Evolutionary conservation across 2,113 vertebrate species (phyloP).

Genomic region (Prunella fulvescens): DNA sequence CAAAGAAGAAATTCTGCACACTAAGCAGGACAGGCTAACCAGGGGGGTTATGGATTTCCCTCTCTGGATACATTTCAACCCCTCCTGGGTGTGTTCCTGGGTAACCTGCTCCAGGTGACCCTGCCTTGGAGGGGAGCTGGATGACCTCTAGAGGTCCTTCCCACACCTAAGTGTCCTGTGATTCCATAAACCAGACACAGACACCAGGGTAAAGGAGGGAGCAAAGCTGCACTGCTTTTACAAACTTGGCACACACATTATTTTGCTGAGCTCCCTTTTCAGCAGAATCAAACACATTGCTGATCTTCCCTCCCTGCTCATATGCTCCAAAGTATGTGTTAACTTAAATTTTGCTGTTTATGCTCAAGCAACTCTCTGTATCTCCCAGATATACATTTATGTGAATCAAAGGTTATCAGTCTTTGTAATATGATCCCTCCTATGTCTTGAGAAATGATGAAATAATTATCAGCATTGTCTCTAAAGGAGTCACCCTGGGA

Average conservation of each 20-base stretch:
- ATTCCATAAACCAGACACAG: background rate
- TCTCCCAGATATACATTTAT: background rate
- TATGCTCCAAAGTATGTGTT: fast-evolving
- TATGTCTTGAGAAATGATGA: background rate
- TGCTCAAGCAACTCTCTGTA: background rate
- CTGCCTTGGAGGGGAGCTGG: background rate
- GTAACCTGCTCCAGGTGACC: background rate
- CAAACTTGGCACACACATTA: background rate
- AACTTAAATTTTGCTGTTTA: background rate
- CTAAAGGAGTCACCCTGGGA: background rate
- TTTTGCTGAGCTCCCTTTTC: background rate
- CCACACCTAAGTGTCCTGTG: background rate
- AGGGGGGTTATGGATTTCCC: background rate
- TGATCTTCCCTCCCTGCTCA: background rate
- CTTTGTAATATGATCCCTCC: background rate
- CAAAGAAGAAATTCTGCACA: background rate
- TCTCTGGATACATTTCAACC: background rate
- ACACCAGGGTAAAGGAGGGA: background rate
- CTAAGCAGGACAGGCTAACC: background rate
- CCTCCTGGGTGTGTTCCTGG: background rate
- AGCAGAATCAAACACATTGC: background rate
- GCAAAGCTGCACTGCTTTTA: background rate
- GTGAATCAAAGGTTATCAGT: background rate
- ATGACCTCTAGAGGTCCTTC: no score
- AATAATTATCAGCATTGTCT: background rate